A percentile compares a stretch with the other conserved stretches of the same genome.
Evolutionary conservation across 2,888 invertebrate species (phyloP).

Genomic region (Hemicrepidius hirtus): DNA sequence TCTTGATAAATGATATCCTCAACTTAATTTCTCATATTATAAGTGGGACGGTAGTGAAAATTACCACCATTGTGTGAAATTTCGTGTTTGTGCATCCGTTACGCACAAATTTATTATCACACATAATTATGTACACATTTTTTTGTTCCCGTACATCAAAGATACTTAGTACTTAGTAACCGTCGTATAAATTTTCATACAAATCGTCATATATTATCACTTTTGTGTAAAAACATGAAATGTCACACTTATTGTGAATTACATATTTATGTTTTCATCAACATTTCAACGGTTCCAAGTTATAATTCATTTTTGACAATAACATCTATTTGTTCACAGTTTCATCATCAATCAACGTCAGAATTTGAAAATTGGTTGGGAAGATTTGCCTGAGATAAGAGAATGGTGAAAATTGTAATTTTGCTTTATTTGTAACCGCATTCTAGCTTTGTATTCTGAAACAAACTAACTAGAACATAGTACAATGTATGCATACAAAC

Average conservation of each 20-base stretch:
- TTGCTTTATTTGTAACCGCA: too few species aligned
- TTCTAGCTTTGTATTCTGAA: too few species aligned
- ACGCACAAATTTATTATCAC: neutral
- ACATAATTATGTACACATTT: too few species aligned
- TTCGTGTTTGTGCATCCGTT: neutral
- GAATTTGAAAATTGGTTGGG: too few species aligned
- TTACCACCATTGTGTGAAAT: neutral
- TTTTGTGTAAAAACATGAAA: neutral
- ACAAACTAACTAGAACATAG: too few species aligned
- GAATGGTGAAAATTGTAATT: too few species aligned
- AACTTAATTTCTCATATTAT: slow-evolving; percentile 27
- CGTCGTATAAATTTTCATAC: too few species aligned
- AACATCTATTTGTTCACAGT: neutral
- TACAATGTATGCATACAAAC: too few species aligned
- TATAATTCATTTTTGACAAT: neutral
- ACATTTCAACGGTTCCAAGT: neutral
- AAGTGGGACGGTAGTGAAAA: slow-evolving; percentile 14
- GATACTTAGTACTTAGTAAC: too few species aligned
- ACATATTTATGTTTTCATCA: neutral
- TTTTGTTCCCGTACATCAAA: too few species aligned
- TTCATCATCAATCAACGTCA: too few species aligned
- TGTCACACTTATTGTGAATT: neutral
- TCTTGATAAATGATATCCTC: slow-evolving; percentile 28
- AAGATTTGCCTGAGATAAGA: too few species aligned
- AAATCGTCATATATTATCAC: neutral